Base-by-base conservation (phyloP, 2,888 invertebrate species). In the Ceriagrion tenellum region DNA sequence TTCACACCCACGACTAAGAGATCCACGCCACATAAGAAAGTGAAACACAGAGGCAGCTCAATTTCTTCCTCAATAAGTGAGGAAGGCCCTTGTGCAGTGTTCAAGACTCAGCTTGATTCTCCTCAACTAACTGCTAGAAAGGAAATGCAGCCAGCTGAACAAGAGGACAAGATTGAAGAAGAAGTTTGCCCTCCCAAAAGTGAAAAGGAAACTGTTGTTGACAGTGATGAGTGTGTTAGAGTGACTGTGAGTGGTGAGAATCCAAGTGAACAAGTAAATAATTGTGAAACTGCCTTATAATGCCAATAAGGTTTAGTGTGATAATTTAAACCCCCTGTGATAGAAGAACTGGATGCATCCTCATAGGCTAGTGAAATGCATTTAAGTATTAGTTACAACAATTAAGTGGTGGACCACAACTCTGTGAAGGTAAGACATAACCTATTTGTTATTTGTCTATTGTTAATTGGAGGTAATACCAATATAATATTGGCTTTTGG, bases 171-270 rank as follows among this genome's bases (percentile, higher is more conserved):
- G n/a, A 95, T 95, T 55, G 63, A 95, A 40, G 95, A 95, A 81
- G 95, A 95, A 69, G 90, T 74, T 23, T 95, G 55, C 20, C 95
- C 95, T 95, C 89, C 95, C 90, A 96, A 95, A 95, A 74, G 95
- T 89, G 95, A 95, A 95, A 95, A 95, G n/a, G n/a, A 95, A 6
- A 95, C 88, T 69, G 47, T 90, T 13, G 97, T 97, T 95, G 97
- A 97, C 96, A 97, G 97, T 96, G 96, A 97, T 96, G 97, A 97
- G 97, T 97, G 97, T 95, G 96, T 97, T 96, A 96, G 97, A 95
- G 97, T 97, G 89, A 96, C 96, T 88, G 95, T 96, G 59, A 95
- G 95, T 12, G 63, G 89, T 40, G 95, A 89, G 10, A 81, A 95
- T 40, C 95, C 95, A 88, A 95, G 95, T 95, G 63, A 35, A 69